phyloP scores from a whole-genome alignment of 2,113 vertebrate genomes.

The Colinus virginianus region DNA sequence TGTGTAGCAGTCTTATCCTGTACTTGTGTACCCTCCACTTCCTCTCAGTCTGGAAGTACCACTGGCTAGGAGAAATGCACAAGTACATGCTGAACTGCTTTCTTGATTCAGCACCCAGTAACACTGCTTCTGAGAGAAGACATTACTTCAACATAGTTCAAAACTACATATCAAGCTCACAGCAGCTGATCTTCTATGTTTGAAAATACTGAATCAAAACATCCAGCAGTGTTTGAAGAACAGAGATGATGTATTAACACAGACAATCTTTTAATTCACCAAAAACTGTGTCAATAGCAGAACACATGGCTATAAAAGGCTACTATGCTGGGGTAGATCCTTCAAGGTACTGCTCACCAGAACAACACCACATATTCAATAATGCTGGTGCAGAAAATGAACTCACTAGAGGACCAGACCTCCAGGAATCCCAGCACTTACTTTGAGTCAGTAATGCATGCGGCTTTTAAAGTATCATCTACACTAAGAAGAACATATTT shows the following conservation, averaged over 20 bases:
- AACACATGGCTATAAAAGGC: neutral
- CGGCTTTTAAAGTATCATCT: neutral
- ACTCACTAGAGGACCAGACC: neutral
- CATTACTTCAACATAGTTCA: neutral
- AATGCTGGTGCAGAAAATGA: neutral
- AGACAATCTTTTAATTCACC: neutral
- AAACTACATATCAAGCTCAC: neutral
- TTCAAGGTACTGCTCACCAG: neutral
- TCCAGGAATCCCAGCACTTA: neutral
- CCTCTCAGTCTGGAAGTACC: neutral
- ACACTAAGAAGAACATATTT: neutral
- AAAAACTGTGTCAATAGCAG: neutral
- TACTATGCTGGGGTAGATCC: accelerated
- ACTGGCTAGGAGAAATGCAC: neutral
- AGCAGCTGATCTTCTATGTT: neutral
- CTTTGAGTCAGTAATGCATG: neutral
- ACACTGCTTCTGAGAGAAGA: neutral
- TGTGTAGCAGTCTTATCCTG: neutral
- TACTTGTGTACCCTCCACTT: neutral
- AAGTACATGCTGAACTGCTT: neutral
- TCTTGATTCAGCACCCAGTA: neutral
- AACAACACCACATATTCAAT: neutral
- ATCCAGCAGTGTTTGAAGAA: neutral
- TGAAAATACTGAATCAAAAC: neutral
- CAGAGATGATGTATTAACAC: neutral